These are phyloP conservation scores for Chelon labrosus DNA, from an alignment of 2,797 vertebrate species.

Conservation along the genomic window DNA sequence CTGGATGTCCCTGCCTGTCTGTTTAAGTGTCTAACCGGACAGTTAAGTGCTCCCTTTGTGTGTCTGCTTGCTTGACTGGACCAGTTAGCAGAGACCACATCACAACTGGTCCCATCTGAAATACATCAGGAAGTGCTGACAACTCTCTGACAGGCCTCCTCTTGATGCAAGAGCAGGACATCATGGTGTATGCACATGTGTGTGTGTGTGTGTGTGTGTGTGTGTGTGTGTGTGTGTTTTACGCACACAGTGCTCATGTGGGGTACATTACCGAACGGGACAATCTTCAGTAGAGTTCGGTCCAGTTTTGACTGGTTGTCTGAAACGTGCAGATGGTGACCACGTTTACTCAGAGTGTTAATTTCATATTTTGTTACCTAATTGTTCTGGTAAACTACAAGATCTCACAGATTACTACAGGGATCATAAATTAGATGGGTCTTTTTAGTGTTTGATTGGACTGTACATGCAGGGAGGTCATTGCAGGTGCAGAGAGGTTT, in stretches of 20 bases:
- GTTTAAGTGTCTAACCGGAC: slow-evolving; percentile 38
- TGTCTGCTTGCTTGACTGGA: slow-evolving; percentile 48
- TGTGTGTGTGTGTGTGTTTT: not conserved
- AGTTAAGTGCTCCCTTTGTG: slow-evolving; percentile 60
- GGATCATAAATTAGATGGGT: slow-evolving; percentile 1
- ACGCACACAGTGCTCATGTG: slow-evolving; percentile 11
- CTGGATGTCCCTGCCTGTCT: slow-evolving; percentile 35
- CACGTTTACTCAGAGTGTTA: slow-evolving; percentile 10
- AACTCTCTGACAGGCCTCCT: slow-evolving; percentile 44
- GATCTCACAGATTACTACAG: slow-evolving; percentile 1
- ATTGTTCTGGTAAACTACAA: not conserved
- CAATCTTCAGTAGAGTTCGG: slow-evolving; percentile 11
- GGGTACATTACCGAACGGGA: slow-evolving; percentile 32
- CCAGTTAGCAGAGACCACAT: slow-evolving; percentile 64
- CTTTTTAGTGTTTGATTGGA: not conserved
- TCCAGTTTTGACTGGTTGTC: slow-evolving; percentile 20
- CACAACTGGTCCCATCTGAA: slow-evolving; percentile 66
- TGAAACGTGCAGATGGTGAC: not conserved
- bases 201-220: slow-evolving; percentile 3
- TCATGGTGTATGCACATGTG: slow-evolving; percentile 32
- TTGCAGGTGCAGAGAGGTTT: slow-evolving; percentile 12
- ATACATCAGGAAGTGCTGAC: slow-evolving; percentile 60
- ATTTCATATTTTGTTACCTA: slow-evolving; percentile 13
- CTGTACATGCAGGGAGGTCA: slow-evolving; percentile 4
- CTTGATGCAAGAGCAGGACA: slow-evolving; percentile 49